Conservation (phyloP, 2,888 invertebrate species). For the Cantharis flavilabris region DNA sequence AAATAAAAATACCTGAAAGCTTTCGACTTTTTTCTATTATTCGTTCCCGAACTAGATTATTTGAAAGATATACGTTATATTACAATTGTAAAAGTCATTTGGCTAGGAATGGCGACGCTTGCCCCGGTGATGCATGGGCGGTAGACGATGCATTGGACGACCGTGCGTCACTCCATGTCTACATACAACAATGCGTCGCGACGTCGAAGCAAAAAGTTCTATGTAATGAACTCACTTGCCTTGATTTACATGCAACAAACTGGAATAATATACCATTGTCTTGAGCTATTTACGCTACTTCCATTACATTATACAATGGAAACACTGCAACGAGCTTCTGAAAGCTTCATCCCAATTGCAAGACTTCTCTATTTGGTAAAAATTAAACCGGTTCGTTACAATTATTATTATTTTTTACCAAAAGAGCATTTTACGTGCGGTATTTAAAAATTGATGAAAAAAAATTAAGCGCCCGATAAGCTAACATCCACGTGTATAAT, state of each 20-base stretch:
- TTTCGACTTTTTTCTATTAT: slow-evolving; percentile 42
- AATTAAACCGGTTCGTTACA: neutral
- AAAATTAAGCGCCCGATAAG: neutral
- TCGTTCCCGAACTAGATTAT: slow-evolving; percentile 48
- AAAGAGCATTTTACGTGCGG: neutral
- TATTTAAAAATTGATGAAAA: neutral
- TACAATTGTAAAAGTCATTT: slow-evolving; percentile 53
- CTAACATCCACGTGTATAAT: neutral
- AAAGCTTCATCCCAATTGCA: neutral
- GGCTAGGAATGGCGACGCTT: slow-evolving; percentile 48
- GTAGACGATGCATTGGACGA: slow-evolving; percentile 40
- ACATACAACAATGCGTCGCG: slow-evolving; percentile 32
- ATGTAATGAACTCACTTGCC: slow-evolving; percentile 21
- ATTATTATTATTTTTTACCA: neutral
- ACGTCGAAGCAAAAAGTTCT: slow-evolving; percentile 28
- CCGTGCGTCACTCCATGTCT: slow-evolving; percentile 39
- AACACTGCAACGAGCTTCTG: neutral
- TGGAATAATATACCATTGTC: neutral
- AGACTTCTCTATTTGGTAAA: neutral
- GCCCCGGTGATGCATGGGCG: slow-evolving; percentile 41
- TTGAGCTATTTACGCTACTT: neutral
- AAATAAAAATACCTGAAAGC: neutral
- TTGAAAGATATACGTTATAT: slow-evolving; percentile 51
- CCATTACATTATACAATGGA: neutral
- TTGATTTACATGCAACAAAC: slow-evolving; percentile 20